Evolutionary conservation across 1,140 invertebrate genomes (phyloP), one percentile per base, ranked within the genome.

Genomic region (Eurosta solidaginis): DNA sequence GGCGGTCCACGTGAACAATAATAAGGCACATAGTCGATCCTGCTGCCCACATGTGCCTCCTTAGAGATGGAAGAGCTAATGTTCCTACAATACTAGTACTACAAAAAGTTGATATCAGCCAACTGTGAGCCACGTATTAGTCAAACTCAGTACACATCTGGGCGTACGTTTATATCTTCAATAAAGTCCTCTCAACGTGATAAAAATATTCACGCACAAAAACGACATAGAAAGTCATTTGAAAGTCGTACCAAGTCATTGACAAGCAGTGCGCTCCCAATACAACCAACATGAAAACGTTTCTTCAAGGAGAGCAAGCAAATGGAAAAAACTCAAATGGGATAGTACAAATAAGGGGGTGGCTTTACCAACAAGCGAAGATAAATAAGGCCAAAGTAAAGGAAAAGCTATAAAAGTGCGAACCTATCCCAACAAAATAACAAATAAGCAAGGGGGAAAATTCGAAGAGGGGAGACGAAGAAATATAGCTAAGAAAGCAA

Each of bases 191-290:
- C 29, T 22, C 54, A 3, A n/a, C 33, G n/a, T 20, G 2, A 33
- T 33, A 40, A 63, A 68, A 2, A 20, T 6, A 40, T 68, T 68
- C 59, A 68, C 59, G 59, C 59, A 68, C 59, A 68, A 68, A n/a
- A 36, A 45, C 76, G 54, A 63, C 59, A 78, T 27, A 63, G 63
- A 68, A 78, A 78, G 77, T 78, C 77, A 59, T 78, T 78, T 78
- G 77, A 78, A 78, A 78, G 77, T 78, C 77, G 77, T 78, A 52
- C 59, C 44, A 78, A 78, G 77, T 74, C 63, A 78, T 78, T 78
- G 77, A 78, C 76, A 59, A 77, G 59, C 59, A 68, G 40, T 17
- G 59, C 59, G n/a, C n/a, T 47, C 45, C n/a, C 59, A 36, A 68
- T 68, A 27, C 45, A 25, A 22, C 45, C n/a, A 52, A 52, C n/a